A percentile compares a stretch with the other conserved stretches of the same genome.
Conservation (phyloP, 2,113 vertebrate species). For the Chaetura pelagica region DNA sequence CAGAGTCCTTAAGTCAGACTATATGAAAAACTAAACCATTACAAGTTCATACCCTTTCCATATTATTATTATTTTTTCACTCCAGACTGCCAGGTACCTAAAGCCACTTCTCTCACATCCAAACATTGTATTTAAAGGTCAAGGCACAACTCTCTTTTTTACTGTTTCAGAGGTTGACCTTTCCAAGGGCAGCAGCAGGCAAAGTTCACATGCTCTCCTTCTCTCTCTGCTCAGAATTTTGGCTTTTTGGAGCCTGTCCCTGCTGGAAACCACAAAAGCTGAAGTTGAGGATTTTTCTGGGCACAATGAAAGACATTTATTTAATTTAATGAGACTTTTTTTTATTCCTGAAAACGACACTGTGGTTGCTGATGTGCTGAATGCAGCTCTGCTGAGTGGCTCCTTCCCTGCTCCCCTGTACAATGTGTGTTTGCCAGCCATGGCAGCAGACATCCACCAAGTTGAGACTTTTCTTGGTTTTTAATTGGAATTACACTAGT, state of each 20-base stretch:
- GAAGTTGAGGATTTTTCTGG: background rate
- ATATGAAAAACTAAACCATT: background rate
- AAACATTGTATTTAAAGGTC: constrained; percentile 44
- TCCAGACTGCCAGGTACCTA: background rate
- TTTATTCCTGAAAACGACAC: background rate
- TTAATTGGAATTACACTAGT: constrained; percentile 10
- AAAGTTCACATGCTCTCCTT: background rate
- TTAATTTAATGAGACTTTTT: background rate
- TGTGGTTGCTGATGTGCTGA: background rate
- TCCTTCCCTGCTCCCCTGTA: background rate
- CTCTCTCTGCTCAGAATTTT: background rate
- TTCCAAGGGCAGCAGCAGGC: constrained; percentile 26
- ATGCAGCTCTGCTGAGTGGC: background rate
- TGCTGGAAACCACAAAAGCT: background rate
- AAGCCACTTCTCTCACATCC: background rate
- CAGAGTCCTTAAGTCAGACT: background rate
- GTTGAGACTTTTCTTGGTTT: background rate
- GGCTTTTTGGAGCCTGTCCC: background rate
- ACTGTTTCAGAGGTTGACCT: background rate
- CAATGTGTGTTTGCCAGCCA: background rate
- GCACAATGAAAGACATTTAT: background rate
- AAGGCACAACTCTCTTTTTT: constrained; percentile 1
- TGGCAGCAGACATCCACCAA: background rate
- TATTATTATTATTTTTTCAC: background rate
- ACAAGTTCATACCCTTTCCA: background rate